Conservation (phyloP, 1,140 invertebrate genomes). For the Chrysomallon squamiferum region DNA sequence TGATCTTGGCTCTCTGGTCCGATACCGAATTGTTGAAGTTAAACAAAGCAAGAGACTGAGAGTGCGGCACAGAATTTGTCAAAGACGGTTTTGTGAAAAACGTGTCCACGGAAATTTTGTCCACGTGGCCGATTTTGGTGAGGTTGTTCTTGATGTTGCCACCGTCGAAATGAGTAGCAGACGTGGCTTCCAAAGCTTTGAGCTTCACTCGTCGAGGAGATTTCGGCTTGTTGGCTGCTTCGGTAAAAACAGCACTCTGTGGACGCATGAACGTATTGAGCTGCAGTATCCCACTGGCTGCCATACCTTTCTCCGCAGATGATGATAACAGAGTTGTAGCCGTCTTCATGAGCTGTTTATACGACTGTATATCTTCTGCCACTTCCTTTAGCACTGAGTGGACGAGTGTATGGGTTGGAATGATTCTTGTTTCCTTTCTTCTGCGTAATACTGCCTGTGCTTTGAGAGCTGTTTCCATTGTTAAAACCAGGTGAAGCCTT, state of each 20-base stretch:
- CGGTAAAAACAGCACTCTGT: slow-evolving; percentile 36
- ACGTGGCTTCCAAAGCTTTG: background rate
- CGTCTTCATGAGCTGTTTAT: slow-evolving; percentile 28
- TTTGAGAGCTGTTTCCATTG: no score
- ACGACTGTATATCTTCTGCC: slow-evolving; percentile 33
- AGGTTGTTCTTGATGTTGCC: no score
- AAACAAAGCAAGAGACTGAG: background rate
- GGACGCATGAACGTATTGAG: slow-evolving; percentile 57
- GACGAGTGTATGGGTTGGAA: slow-evolving; percentile 49
- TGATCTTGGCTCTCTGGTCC: slow-evolving; percentile 17
- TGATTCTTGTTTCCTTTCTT: slow-evolving; percentile 10
- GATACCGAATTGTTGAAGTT: slow-evolving; percentile 15
- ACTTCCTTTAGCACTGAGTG: slow-evolving; percentile 58
- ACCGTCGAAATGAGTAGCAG: background rate
- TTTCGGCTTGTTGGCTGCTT: background rate
- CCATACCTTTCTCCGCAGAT: slow-evolving; percentile 4
- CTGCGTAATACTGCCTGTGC: no score
- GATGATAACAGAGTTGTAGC: slow-evolving; percentile 6
- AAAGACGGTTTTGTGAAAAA: no score
- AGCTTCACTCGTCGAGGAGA: background rate
- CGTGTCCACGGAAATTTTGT: no score
- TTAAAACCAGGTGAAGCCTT: no score
- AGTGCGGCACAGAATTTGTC: no score
- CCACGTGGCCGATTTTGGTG: no score
- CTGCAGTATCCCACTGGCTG: slow-evolving; percentile 17